Evolutionary conservation across 2,797 vertebrate species (phyloP).

Genomic region (Peromyscus eremicus): DNA sequence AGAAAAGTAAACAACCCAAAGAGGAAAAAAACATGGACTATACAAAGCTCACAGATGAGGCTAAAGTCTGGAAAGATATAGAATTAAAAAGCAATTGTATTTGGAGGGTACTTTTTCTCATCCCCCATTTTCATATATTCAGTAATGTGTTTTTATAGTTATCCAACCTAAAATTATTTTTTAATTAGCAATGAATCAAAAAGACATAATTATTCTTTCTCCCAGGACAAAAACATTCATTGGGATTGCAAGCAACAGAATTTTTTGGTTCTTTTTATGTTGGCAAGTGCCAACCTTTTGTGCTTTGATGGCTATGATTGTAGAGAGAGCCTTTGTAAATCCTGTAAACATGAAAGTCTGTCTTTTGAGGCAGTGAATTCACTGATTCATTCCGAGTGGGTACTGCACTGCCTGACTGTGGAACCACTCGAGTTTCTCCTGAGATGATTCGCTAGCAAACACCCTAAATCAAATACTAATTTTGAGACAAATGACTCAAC

Average conservation of each 20-base stretch:
- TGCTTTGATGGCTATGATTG: not conserved
- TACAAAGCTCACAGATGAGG: not conserved
- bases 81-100: not conserved
- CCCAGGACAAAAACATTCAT: not conserved
- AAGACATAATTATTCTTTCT: not conserved
- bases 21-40: not conserved
- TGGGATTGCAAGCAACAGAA: not conserved
- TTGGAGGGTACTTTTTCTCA: not conserved
- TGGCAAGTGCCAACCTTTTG: not conserved
- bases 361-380: constrained; percentile 7
- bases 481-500: not conserved
- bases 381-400: not conserved
- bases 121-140: not conserved
- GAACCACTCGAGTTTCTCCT: not conserved
- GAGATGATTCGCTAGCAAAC: not conserved
- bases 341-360: not conserved
- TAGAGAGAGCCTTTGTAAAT: not conserved
- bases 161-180: not conserved
- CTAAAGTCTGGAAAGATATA: not conserved
- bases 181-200: not conserved
- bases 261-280: not conserved
- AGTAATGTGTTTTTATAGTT: no score
- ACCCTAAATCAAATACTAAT: not conserved
- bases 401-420: accelerated
- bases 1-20: not conserved